Evolutionary conservation across 2,888 invertebrate species (phyloP), one percentile per base, ranked within the genome.

Genomic region (Anorthoa munda): DNA sequence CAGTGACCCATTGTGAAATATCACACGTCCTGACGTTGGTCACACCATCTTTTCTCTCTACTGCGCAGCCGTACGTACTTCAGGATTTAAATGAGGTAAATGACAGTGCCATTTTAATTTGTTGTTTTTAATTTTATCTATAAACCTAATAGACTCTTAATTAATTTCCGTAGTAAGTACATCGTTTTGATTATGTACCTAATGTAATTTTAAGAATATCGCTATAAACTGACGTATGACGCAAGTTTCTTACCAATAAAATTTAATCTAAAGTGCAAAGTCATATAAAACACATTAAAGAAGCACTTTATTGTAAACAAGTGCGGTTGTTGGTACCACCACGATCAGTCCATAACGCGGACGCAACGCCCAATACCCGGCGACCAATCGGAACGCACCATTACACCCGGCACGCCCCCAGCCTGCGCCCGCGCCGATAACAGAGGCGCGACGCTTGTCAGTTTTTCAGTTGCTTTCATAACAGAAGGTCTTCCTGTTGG

Each of bases 221-320:
- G 79, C 76, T 60, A 86, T 83, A 82, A 86, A 86, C 86, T 88
- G 87, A 90, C 85, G 90, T 89, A 90, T 94, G 94, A 94, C 93
- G 93, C 89, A 93, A 94, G 90, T 90, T 87, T 81, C 83, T 89
- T 86, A 83, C 90, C 91, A 93, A 94, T 95, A 93, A 95, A 95
- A 93, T 93, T 90, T 84, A 92, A 93, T 93, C 90, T 90, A 90
- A 92, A 93, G 93, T 91, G 92, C 92, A 91, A 92, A 94, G 91
- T 92, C 93, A 93, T 95, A 96, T 95, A 96, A 95, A 95, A 95
- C 93, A 93, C 94, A 95, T 95, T 94, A 95, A 93, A 91, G 90
- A 91, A 90, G 87, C 92, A 93, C 89, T 95, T 94, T 95, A 95
- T 94, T 94, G 94, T 95, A 96, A 95, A 95, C 96, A 96, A 95